Conservation (phyloP, 1,140 invertebrate species). For the Ceratoteleas bidentatus region DNA sequence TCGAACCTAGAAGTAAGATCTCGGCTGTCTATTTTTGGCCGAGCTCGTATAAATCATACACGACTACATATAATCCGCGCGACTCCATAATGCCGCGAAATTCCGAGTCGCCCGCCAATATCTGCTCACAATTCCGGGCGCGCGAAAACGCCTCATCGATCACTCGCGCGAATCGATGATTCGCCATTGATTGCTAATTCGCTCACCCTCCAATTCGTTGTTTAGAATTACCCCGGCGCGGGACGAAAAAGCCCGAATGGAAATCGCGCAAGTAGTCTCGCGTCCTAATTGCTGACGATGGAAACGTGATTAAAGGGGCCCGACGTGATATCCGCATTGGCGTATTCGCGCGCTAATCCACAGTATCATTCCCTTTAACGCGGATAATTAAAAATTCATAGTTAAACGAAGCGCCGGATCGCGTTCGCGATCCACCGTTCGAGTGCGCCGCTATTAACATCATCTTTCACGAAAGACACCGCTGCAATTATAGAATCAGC, state of each 20-base stretch:
- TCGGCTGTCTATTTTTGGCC: too few relatives aligned
- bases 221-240: too few relatives aligned
- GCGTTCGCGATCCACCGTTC: constrained; percentile 25
- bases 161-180: too few relatives aligned
- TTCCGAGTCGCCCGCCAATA: too few relatives aligned
- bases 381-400: constrained; percentile 52
- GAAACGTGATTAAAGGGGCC: constrained; percentile 7
- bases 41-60: too few relatives aligned
- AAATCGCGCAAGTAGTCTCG: not conserved
- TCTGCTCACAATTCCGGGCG: too few relatives aligned
- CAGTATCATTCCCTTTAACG: constrained; percentile 33
- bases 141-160: too few relatives aligned
- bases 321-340: not conserved
- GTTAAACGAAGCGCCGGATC: constrained; percentile 38
- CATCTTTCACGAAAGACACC: constrained; percentile 53
- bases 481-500: constrained; percentile 53
- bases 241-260: not conserved
- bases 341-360: constrained; percentile 25
- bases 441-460: constrained; percentile 30
- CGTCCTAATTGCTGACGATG: constrained; percentile 9
- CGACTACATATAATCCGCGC: too few relatives aligned
- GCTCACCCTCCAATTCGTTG: too few relatives aligned
- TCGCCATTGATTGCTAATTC: too few relatives aligned
- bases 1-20: too few relatives aligned
- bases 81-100: too few relatives aligned